Conservation (phyloP, 2,888 invertebrate genomes). For the Myopa tessellatipennis region DNA sequence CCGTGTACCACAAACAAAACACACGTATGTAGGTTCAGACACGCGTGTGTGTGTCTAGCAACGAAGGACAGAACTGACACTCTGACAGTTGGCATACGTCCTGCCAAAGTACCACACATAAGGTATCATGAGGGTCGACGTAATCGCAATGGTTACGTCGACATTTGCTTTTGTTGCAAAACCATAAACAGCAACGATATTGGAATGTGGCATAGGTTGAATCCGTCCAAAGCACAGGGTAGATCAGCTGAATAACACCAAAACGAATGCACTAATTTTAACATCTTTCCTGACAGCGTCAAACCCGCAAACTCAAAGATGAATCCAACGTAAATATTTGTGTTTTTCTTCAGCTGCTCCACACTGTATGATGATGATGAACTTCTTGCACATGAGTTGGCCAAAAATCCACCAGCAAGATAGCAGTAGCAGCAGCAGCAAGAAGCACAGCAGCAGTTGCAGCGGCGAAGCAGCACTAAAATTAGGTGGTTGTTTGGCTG, state of each 20-base stretch:
- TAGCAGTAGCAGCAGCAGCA: constrained; percentile 7
- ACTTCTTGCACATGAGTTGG: constrained; percentile 44
- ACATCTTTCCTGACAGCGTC: not conserved
- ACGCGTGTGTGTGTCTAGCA: not conserved
- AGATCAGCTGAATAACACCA: not conserved
- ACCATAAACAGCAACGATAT: constrained; percentile 37
- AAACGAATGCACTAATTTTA: not conserved
- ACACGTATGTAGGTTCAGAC: not conserved
- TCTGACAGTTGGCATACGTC: constrained; percentile 7
- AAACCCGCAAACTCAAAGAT: too few species aligned
- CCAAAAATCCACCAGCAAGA: constrained; percentile 37
- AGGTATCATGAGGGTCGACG: constrained; percentile 56
- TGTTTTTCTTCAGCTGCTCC: not conserved
- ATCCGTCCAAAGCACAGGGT: constrained; percentile 19
- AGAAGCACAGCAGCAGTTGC: constrained; percentile 11
- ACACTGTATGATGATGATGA: constrained; percentile 36
- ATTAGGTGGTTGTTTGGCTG: constrained; percentile 33
- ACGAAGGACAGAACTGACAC: not conserved
- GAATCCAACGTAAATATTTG: too few species aligned
- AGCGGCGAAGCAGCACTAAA: not conserved
- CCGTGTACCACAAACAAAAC: not conserved
- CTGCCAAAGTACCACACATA: constrained; percentile 21
- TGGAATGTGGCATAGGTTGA: constrained; percentile 14
- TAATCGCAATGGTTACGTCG: constrained; percentile 50
- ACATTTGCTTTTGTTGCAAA: constrained; percentile 37